phyloP scores from a whole-genome alignment of 2,888 invertebrate species.

The Tinea semifulvella region DNA sequence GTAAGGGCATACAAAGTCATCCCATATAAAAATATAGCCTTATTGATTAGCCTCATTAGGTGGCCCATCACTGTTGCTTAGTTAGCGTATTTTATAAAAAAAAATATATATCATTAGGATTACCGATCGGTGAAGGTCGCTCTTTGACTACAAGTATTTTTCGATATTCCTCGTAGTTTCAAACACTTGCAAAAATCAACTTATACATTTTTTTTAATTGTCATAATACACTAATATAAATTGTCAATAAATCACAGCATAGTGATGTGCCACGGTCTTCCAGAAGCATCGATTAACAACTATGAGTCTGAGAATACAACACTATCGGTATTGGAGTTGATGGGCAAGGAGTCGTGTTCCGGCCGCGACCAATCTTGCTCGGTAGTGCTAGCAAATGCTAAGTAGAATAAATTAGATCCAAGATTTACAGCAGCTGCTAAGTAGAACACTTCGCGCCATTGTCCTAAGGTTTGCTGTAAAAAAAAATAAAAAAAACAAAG shows the following conservation, averaged over 20 bases:
- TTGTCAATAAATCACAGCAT: constrained; percentile 3
- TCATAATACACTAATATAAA: background rate
- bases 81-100: too few relatives aligned
- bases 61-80: too few relatives aligned
- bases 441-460: constrained; percentile 83
- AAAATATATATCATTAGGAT: too few relatives aligned
- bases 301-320: constrained; percentile 50
- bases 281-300: constrained; percentile 18
- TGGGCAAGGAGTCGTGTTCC: constrained; percentile 39
- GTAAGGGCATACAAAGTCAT: too few relatives aligned
- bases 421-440: constrained; percentile 81
- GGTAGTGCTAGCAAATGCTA: constrained; percentile 80
- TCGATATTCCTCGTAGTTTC: too few relatives aligned
- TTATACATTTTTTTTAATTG: background rate
- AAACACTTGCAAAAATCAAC: background rate
- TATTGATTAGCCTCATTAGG: too few relatives aligned
- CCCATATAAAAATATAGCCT: too few relatives aligned
- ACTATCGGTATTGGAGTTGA: constrained; percentile 48
- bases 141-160: too few relatives aligned
- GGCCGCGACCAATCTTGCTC: constrained; percentile 70
- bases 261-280: constrained; percentile 3
- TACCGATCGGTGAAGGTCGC: too few relatives aligned
- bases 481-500: constrained; percentile 15
- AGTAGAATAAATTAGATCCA: constrained; percentile 77
- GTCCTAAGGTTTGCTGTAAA: constrained; percentile 73